Evolutionary conservation across 2,888 invertebrate species (phyloP), one percentile per base, ranked within the genome.

Genomic region (Erpobdella octoculata): DNA sequence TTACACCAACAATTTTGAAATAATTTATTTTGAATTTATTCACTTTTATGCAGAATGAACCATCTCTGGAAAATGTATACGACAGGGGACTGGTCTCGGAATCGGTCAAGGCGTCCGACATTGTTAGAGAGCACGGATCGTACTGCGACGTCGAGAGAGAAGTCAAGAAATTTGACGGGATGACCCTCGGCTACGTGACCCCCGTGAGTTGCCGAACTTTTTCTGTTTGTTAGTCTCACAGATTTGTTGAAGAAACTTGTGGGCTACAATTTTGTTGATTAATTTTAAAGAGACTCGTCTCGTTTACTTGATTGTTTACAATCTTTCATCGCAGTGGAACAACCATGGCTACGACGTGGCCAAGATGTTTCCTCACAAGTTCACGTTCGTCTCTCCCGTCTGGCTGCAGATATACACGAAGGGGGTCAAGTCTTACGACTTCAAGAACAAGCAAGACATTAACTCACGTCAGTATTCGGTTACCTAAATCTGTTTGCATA

Each of bases 321-420:
- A 77, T 86, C 86, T 75, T 36, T 28, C n/a, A n/a, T n/a, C n/a
- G 12, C 81, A 95, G 93, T 96, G 96, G 96, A 95, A 96, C 81
- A 89, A 87, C 76, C 91, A 91, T 84, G 96, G 96, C 0, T 93
- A 94, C 83, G 91, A 93, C 83, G 87, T 94, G 66, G 92, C 94
- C 0, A 93, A 93, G 84, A 88, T 86, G 71, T 94, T 94, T 86
- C 90, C 89, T 59, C 78, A 80, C 41, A 96, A 96, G 83, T 91
- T 96, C 78, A 89, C 91, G 68, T 90, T 90, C 79, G 88, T 96
- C 33, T 92, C 94, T 0, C 96, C 96, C 0, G 95, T 95, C 0
- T 97, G 96, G 96, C 86, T 96, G 37, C 92, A 94, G 84, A 85
- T 95, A 18, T 87, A 88, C 73, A 85, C 89, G 48, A 88, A 88